These are phyloP conservation scores for Psittacus erithacus DNA, from an alignment of 2,113 vertebrate species.

Conservation along the genomic window DNA sequence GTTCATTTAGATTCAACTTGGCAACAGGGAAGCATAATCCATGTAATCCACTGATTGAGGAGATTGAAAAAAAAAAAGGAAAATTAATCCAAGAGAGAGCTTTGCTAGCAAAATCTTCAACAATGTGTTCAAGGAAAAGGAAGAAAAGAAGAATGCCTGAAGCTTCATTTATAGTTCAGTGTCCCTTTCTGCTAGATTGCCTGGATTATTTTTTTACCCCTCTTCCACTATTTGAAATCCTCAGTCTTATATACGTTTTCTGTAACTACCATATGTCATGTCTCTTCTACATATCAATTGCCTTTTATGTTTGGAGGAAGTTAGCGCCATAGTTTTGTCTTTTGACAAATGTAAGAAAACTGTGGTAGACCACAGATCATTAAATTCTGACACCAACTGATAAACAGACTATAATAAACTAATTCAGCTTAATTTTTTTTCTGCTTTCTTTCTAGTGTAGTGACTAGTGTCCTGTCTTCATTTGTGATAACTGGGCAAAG, in stretches of 20 bases:
- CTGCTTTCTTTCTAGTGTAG: background rate
- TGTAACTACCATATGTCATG: background rate
- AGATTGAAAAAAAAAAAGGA: background rate
- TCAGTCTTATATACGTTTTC: background rate
- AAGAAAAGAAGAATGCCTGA: background rate
- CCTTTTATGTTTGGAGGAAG: background rate
- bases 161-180: background rate
- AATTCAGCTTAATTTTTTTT: background rate
- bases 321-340: background rate
- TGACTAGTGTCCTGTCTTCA: background rate
- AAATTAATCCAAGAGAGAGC: background rate
- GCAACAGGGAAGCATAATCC: background rate
- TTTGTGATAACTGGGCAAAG: background rate
- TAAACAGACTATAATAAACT: slow-evolving; percentile 31
- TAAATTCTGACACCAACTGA: background rate
- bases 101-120: background rate
- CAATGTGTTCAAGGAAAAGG: background rate
- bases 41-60: background rate
- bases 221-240: background rate
- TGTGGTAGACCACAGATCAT: background rate
- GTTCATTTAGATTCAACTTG: background rate
- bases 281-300: background rate
- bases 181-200: background rate
- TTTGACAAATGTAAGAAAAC: background rate
- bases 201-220: background rate